phyloP scores from a whole-genome alignment of 2,888 invertebrate genomes.

The Dorcus parallelipipedus region DNA sequence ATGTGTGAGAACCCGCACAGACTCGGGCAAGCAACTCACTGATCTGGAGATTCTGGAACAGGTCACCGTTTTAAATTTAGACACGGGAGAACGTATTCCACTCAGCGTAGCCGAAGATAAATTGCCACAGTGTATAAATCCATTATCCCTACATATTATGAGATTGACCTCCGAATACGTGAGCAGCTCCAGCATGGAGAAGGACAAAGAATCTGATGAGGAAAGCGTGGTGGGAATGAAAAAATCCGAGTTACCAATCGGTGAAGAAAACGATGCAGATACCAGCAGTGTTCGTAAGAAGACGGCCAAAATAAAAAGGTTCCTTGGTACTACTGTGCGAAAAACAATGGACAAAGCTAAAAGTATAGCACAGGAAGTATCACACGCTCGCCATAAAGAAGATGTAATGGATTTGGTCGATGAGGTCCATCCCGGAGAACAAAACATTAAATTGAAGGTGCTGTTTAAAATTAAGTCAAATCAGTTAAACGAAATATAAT shows the following conservation, averaged over 20 bases:
- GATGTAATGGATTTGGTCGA: slow-evolving; percentile 82
- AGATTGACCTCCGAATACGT: slow-evolving; percentile 88
- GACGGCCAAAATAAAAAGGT: slow-evolving; percentile 65
- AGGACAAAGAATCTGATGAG: slow-evolving; percentile 73
- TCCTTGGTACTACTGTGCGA: slow-evolving; percentile 85
- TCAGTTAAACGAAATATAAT: slow-evolving; percentile 5
- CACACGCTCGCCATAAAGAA: slow-evolving; percentile 83
- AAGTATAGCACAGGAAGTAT: slow-evolving; percentile 83
- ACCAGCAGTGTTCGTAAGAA: slow-evolving; percentile 47
- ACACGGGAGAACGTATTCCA: slow-evolving; percentile 90
- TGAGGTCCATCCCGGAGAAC: slow-evolving; percentile 73
- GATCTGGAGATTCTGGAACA: slow-evolving; percentile 93
- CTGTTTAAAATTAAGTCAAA: background rate
- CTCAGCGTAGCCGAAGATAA: slow-evolving; percentile 93
- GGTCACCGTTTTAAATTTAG: slow-evolving; percentile 72
- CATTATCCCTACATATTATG: slow-evolving; percentile 92
- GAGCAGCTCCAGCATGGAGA: slow-evolving; percentile 59
- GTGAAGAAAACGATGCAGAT: slow-evolving; percentile 38
- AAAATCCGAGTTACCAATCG: slow-evolving; percentile 55
- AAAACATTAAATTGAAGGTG: slow-evolving; percentile 78
- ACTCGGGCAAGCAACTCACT: slow-evolving; percentile 81
- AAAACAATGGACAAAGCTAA: slow-evolving; percentile 90
- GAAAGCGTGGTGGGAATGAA: slow-evolving; percentile 60
- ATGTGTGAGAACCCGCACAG: slow-evolving; percentile 76
- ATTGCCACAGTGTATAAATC: slow-evolving; percentile 87